Conservation (phyloP, 2,888 invertebrate genomes). For the Endomychus coccineus region DNA sequence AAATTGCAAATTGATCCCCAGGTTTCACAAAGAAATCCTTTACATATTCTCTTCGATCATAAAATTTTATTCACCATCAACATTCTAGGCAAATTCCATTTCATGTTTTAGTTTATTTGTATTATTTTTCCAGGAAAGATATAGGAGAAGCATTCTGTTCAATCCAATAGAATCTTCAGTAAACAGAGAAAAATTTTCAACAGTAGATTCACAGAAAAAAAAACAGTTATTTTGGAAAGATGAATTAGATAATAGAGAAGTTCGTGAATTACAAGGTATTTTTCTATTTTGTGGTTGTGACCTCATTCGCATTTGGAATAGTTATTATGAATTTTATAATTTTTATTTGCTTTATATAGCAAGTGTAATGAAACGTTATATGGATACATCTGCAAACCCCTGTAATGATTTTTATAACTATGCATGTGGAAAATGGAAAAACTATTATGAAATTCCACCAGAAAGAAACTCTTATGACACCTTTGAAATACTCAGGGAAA, state of each 20-base stretch:
- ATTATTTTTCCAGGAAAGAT: neutral
- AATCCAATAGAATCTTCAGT: neutral
- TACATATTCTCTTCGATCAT: too few relatives aligned
- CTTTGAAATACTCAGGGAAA: constrained; percentile 82
- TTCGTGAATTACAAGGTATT: constrained; percentile 27
- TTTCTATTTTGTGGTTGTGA: too few relatives aligned
- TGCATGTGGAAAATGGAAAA: constrained; percentile 82
- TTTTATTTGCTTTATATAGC: too few relatives aligned
- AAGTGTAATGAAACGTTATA: constrained; percentile 65
- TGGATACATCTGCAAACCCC: constrained; percentile 66
- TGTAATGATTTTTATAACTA: constrained; percentile 80
- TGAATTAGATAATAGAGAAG: constrained; percentile 19
- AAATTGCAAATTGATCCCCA: too few relatives aligned
- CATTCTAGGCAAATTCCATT: too few relatives aligned
- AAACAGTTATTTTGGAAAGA: constrained; percentile 18
- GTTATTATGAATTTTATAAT: too few relatives aligned
- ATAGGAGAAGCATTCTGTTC: neutral
- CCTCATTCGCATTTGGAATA: too few relatives aligned
- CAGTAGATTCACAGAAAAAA: neutral
- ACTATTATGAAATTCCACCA: constrained; percentile 76
- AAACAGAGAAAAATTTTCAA: neutral
- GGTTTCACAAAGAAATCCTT: too few relatives aligned
- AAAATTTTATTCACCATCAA: too few relatives aligned
- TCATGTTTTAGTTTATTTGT: too few relatives aligned
- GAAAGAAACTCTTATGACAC: constrained; percentile 85